Conservation (phyloP, 2,113 vertebrate genomes). For the Petaurus breviceps region DNA sequence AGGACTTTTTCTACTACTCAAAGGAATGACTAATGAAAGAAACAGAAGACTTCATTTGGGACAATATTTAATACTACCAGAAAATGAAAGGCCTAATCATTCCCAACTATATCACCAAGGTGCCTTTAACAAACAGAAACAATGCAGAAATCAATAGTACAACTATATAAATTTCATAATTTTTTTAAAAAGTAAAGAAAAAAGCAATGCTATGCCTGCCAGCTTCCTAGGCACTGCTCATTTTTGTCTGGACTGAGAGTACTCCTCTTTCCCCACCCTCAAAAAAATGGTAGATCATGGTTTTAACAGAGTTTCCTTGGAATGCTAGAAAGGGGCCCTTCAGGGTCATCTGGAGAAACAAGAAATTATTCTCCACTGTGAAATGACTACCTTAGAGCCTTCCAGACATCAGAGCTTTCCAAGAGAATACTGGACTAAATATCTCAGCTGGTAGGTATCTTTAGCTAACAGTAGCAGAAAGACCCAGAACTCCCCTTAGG, state of each 20-base stretch:
- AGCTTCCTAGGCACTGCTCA: not conserved
- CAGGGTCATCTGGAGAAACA: not conserved
- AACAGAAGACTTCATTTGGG: not conserved
- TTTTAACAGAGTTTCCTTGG: not conserved
- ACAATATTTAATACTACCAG: conserved; percentile 69
- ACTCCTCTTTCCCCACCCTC: not conserved
- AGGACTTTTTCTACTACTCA: conserved; percentile 44
- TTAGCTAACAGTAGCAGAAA: not conserved
- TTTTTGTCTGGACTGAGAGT: not conserved
- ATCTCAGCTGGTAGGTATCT: not conserved
- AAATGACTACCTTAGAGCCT: rapidly evolving
- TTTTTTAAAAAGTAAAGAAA: conserved; percentile 42
- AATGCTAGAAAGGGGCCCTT: not conserved
- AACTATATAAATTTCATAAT: conserved; percentile 56
- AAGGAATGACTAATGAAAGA: conserved; percentile 38
- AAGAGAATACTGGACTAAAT: not conserved
- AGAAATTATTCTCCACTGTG: not conserved
- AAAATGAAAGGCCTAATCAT: conserved; percentile 69
- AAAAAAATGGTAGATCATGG: not conserved
- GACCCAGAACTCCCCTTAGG: not conserved
- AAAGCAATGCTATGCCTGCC: not conserved
- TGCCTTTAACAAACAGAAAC: conserved; percentile 71
- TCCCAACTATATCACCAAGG: conserved; percentile 58
- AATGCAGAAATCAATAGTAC: conserved; percentile 72
- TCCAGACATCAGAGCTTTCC: not conserved